Base-by-base conservation (phyloP, 1,140 invertebrate genomes). In the Aphidius gifuensis region DNA sequence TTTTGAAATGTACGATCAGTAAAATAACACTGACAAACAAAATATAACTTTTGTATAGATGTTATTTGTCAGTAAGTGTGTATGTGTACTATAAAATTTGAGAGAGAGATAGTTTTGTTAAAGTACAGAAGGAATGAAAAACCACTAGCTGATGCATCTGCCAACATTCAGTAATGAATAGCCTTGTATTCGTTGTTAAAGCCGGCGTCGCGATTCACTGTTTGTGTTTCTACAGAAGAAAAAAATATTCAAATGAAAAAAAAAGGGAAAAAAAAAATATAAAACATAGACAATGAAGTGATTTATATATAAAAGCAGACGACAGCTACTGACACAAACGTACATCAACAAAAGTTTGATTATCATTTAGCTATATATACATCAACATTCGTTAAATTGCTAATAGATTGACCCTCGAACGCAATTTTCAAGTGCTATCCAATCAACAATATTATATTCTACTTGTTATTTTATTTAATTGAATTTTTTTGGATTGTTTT, bases 281-380 rank as follows among this genome's bases (percentile, higher is more conserved):
- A 21, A 21, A 32, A 50, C 8, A 50, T 9, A 50, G 21, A 21
- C 23, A 38, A 53, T 5, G 11, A 9, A 39, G 50, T 23, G 50
- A 39, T 53, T 53, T 53, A 39, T 53, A 32, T 32, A 38, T 53
- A 38, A 53, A 53, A 53, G 32, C 50, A 32, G 23, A 40, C 50
- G 50, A 50, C 48, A 50, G n/a, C 32, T 50, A 32, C 16, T 32
- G 50, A 53, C 50, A 53, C 50, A 53, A 53, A 23, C 39, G 11
- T 38, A 21, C 50, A 40, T 53, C 50, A 38, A 38, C 39, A 38
- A 53, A 38, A 53, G 23, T 32, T 32, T 32, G 23, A 32, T 32
- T 32, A 32, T 32, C 23, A 32, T 32, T 32, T 32, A 32, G 23
- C 4, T 32, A 32, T 32, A 32, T 32, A 32, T 32, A 32, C 23